A percentile compares a stretch with the other conserved stretches of the same genome.
Conservation (phyloP, 2,797 vertebrate species). For the Malurus splendens region DNA sequence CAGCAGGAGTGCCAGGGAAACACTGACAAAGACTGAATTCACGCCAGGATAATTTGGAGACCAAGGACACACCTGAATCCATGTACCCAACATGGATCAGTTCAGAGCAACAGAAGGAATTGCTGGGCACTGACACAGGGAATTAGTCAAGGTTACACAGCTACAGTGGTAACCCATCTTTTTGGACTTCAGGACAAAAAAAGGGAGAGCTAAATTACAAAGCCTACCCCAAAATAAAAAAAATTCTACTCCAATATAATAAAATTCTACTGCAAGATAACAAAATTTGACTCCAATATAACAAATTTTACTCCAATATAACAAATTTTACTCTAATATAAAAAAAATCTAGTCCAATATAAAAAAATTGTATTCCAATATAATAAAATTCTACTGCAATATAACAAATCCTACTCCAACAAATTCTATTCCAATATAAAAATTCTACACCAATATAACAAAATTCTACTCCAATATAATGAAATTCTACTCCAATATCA, state of each 20-base stretch:
- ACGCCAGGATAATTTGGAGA: background rate
- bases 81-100: background rate
- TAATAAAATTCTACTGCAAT: too few relatives aligned
- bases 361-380: too few relatives aligned
- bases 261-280: background rate
- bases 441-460: too few relatives aligned
- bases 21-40: background rate
- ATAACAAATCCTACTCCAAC: too few relatives aligned
- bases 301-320: too few relatives aligned
- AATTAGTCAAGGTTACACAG: background rate
- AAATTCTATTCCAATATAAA: too few relatives aligned
- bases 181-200: background rate
- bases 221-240: background rate
- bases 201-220: background rate
- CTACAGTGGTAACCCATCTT: background rate
- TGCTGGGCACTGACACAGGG: background rate
- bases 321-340: too few relatives aligned
- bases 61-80: background rate
- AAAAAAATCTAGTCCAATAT: too few relatives aligned
- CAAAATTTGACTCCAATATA: background rate
- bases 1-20: background rate
- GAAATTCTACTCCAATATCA: too few relatives aligned
- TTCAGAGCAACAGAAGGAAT: background rate
- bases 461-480: too few relatives aligned
- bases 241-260: background rate